Evolutionary conservation across 1,140 invertebrate species (phyloP).

Genomic region (Bombus confusus): DNA sequence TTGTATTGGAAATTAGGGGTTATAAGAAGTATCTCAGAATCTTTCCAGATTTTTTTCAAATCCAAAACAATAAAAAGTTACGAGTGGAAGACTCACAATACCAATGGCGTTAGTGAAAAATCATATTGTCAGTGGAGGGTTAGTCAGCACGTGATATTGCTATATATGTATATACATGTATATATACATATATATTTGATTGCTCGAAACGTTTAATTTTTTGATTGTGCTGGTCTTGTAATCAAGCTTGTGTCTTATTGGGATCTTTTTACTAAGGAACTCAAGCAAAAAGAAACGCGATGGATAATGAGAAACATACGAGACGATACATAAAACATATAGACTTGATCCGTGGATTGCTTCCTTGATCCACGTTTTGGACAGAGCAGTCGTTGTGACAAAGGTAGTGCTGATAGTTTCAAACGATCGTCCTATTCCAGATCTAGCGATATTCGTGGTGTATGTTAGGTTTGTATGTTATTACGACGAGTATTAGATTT

Average conservation of each 20-base stretch:
- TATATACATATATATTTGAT: conserved; percentile 44
- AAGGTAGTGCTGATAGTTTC: not conserved
- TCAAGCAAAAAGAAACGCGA: not conserved
- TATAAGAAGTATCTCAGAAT: too few relatives aligned
- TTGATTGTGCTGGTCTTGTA: conserved; percentile 68
- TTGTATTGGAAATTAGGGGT: too few relatives aligned
- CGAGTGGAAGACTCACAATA: too few relatives aligned
- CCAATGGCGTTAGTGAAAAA: too few relatives aligned
- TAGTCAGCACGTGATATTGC: too few relatives aligned
- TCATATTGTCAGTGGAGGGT: too few relatives aligned
- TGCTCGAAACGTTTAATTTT: conserved; percentile 68
- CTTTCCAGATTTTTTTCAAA: too few relatives aligned
- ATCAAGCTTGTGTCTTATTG: conserved; percentile 67
- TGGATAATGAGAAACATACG: not conserved
- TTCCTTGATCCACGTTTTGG: not conserved
- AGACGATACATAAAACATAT: not conserved
- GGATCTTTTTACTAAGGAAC: conserved; percentile 51
- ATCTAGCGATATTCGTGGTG: not conserved
- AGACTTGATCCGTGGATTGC: conserved; percentile 18
- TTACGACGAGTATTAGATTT: too few relatives aligned
- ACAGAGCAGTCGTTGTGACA: not conserved
- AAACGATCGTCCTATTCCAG: conserved; percentile 1
- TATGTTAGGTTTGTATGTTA: not conserved
- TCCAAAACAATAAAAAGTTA: too few relatives aligned
- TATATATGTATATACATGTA: not conserved